A percentile compares a stretch with the other conserved stretches of the same genome.
phyloP scores from a whole-genome alignment of 2,888 invertebrate species.

The Byasa hedistus region DNA sequence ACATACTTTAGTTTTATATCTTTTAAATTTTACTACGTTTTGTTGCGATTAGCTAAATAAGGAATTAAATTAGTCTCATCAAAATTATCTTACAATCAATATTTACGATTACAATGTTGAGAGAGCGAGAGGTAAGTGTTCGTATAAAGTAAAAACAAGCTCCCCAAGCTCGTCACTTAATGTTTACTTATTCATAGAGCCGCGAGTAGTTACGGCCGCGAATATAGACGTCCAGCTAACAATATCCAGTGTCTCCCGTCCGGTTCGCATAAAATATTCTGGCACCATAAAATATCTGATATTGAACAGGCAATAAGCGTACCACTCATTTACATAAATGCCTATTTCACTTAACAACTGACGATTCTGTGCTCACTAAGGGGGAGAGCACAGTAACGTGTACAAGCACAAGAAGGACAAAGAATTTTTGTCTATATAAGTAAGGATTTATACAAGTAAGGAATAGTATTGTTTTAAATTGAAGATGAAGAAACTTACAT shows the following conservation, averaged over 20 bases:
- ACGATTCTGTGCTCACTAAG: slow-evolving; percentile 14
- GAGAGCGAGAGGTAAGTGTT: slow-evolving; percentile 6
- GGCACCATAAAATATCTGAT: slow-evolving; percentile 20
- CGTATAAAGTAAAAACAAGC: slow-evolving; percentile 2
- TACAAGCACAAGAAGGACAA: not conserved
- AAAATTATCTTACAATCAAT: too few relatives aligned
- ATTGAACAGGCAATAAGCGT: slow-evolving; percentile 33
- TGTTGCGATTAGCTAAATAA: too few relatives aligned
- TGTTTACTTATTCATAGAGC: slow-evolving; percentile 29
- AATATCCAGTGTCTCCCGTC: slow-evolving; percentile 16
- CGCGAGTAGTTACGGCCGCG: slow-evolving; percentile 13
- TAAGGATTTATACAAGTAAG: too few relatives aligned
- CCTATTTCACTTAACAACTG: slow-evolving; percentile 44
- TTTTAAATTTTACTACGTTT: too few relatives aligned
- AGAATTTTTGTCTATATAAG: not conserved
- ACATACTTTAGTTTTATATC: too few relatives aligned
- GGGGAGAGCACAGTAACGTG: not conserved
- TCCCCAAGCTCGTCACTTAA: slow-evolving; percentile 13
- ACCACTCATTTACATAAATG: slow-evolving; percentile 46
- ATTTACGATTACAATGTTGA: not conserved
- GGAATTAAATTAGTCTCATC: too few relatives aligned
- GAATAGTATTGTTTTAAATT: too few relatives aligned
- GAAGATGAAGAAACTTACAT: too few relatives aligned
- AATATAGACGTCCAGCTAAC: slow-evolving; percentile 28
- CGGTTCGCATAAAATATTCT: slow-evolving; percentile 24